Base-by-base conservation (phyloP, 2,113 vertebrate species). In the Rhabdornis inornatus region DNA sequence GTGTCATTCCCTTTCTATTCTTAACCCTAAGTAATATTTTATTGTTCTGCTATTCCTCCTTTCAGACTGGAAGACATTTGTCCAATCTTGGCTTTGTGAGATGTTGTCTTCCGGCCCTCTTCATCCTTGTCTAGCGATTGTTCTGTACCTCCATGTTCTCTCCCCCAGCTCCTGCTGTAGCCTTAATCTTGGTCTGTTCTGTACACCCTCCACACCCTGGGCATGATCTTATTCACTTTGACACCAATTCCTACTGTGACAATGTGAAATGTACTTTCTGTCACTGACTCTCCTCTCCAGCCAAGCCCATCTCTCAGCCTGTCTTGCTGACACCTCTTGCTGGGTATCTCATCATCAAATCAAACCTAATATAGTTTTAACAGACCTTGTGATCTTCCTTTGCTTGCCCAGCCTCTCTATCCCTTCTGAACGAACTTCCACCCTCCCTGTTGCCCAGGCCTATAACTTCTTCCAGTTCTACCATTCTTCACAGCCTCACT, bases 111-210 rank as follows among this genome's bases (percentile, higher is more conserved):
- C 55, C 27, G 10, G 31, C 16, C 39, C 24, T 50, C 39, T 47
- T 60, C 5, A 3, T 22, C 50, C 49, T 45, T 7, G 9, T 56
- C 24, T 44, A 53, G 47, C 0, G 0, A 64, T 10, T 65, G 16
- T 45, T 86, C 49, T 45, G 28, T 33, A 45, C 5, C 39, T 72
- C 60, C 49, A 37, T 0, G 0, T n/a, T 25, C 55, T 53, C 40
- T 74, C 28, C 24, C n/a, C 27, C 13, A 40, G 50, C 9, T 88
- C 40, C 59, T 31, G 39, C 57, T 40, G 14, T 11, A 16, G 68
- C 61, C 49, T 56, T 23, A 53, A 33, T 8, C 35, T 64, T 63
- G 42, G 11, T n/a, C 27, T 33, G 8, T 25, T 35, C 20, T 14
- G 8, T 15, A 28, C 1, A 13, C 7, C 3, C 13, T 53, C 45